A percentile compares a stretch with the other conserved stretches of the same genome.
These are phyloP conservation scores for Cyrtorhinus lividipennis DNA, from an alignment of 1,140 invertebrate species.

Conservation along the genomic window DNA sequence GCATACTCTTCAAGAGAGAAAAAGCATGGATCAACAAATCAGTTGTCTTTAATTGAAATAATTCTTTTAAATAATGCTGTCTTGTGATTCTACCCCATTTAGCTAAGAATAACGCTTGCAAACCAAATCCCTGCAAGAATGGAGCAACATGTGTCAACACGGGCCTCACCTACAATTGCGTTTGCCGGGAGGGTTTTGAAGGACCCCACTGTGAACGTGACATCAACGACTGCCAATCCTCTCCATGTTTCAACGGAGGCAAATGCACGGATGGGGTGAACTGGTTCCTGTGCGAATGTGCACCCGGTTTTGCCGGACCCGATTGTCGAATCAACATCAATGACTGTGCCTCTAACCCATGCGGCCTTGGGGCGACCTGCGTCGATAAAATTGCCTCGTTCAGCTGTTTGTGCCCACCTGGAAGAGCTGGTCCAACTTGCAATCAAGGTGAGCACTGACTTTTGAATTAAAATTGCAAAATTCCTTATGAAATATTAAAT, in stretches of 20 bases:
- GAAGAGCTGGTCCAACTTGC: constrained; percentile 53
- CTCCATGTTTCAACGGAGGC: constrained; percentile 60
- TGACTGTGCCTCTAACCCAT: constrained; percentile 64
- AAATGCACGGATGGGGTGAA: constrained; percentile 65
- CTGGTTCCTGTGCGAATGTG: constrained; percentile 62
- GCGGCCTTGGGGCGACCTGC: constrained; percentile 70
- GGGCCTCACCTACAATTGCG: constrained; percentile 49
- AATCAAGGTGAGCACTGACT: constrained; percentile 35
- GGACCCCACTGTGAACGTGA: constrained; percentile 46
- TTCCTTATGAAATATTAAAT: background rate
- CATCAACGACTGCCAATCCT: constrained; percentile 44
- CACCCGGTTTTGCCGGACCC: constrained; percentile 50
- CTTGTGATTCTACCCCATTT: constrained; percentile 21
- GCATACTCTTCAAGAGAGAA: too few relatives aligned
- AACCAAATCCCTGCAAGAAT: constrained; percentile 52
- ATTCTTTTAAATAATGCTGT: too few relatives aligned
- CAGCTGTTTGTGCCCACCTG: constrained; percentile 64
- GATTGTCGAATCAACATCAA: constrained; percentile 62
- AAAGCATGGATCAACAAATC: too few relatives aligned
- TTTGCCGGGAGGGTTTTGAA: constrained; percentile 49
- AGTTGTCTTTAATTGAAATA: too few relatives aligned
- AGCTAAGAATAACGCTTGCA: constrained; percentile 52
- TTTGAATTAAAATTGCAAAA: background rate
- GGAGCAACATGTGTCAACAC: constrained; percentile 60
- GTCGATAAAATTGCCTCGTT: constrained; percentile 58